Evolutionary conservation across 2,888 invertebrate genomes (phyloP), one percentile per base, ranked within the genome.

Genomic region (Andricus curvator): DNA sequence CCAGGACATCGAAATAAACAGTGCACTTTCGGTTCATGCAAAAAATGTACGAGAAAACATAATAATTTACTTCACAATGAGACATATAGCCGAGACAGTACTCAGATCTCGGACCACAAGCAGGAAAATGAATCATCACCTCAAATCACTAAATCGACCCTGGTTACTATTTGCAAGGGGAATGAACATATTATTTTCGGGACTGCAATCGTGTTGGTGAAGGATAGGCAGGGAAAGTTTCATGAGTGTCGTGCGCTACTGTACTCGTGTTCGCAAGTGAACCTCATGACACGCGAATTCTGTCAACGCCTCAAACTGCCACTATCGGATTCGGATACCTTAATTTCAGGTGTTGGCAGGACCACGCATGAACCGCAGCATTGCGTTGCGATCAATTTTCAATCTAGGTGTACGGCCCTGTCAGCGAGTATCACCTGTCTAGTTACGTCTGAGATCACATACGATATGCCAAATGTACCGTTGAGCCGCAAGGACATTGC

Each of bases 1-100:
- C 25, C 64, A 3, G 78, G 41, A 41, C 80, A 80, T 48, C 70
- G 48, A n/a, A 78, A 68, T 25, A 80, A 64, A 25, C 65, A 78
- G 11, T 78, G 78, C 22, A 77, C 20, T n/a, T 37, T 64, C 11
- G 78, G 64, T 29, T 25, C 25, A 25, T 25, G 25, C 25, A 25
- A 25, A 25, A 25, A 25, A 25, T 25, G 25, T 25, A 25, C 62
- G 3, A 41, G 44, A n/a, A 80, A 70, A 29, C 80, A 80, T 20
- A 77, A 77, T 37, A 68, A 78, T 0, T 25, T 78, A 22, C 37
- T 80, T 4, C 77, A 70, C 4, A 25, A 25, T 25, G 25, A 25
- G 25, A 25, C 25, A 25, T 25, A 25, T 25, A 25, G n/a, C 15
- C 33, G 66, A 66, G 33, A 33, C 4, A 33, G 25, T 25, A 25